phyloP scores from a whole-genome alignment of 2,113 vertebrate genomes.

The Poeciliopsis turrubarensis region DNA sequence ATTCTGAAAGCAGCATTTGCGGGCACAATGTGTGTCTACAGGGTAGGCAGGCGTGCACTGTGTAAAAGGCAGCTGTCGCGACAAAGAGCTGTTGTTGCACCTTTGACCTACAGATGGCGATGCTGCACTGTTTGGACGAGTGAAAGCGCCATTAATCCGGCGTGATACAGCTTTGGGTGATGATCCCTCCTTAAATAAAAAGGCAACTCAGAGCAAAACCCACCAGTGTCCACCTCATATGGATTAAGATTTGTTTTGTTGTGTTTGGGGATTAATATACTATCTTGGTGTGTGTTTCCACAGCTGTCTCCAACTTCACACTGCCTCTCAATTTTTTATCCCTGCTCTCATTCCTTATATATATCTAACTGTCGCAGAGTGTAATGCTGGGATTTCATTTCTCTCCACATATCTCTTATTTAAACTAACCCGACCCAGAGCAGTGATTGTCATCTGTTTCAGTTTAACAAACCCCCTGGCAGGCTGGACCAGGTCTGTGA shows the following conservation, averaged over 20 bases:
- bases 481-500: not conserved
- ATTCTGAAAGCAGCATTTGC: slow-evolving; percentile 73
- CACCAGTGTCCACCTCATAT: slow-evolving; percentile 30
- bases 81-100: slow-evolving; percentile 20
- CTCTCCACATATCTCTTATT: not conserved
- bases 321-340: slow-evolving; percentile 5
- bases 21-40: slow-evolving; percentile 52
- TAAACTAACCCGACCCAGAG: not conserved
- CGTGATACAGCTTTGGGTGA: slow-evolving; percentile 11
- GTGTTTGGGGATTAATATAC: slow-evolving; percentile 44
- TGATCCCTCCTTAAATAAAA: slow-evolving; percentile 22
- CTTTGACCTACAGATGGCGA: slow-evolving; percentile 69
- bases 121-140: slow-evolving; percentile 55
- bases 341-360: not conserved
- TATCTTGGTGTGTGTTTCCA: slow-evolving; percentile 15
- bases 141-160: not conserved
- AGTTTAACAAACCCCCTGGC: not conserved
- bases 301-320: slow-evolving; percentile 6
- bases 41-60: slow-evolving; percentile 38
- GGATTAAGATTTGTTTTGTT: slow-evolving; percentile 40
- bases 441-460: slow-evolving; percentile 3
- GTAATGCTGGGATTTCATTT: not conserved
- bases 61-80: slow-evolving; percentile 56
- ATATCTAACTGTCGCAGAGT: not conserved
- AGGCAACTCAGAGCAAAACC: slow-evolving; percentile 32